Evolutionary conservation across 1,140 invertebrate genomes (phyloP), one percentile per base, ranked within the genome.

Genomic region (Dinoponera quadriceps): DNA sequence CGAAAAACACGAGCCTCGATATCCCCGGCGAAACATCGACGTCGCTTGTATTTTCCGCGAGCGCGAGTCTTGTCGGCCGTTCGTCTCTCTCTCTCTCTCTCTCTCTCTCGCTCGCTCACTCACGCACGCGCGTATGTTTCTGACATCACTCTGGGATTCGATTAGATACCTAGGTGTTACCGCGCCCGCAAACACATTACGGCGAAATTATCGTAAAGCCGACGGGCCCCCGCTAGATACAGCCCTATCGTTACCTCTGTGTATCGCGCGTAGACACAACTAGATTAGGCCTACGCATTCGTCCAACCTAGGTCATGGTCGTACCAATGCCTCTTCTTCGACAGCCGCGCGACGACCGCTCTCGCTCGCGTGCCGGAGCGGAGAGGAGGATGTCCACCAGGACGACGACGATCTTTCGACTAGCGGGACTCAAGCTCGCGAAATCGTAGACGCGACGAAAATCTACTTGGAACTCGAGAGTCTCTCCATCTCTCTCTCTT

Each of bases 181-280:
- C 3, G 38, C 72, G 60, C 72, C 73, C n/a, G 78, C 83, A 90
- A 89, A 91, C 48, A n/a, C 22, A 22, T 68, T 91, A 93, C 84
- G 54, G 27, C 84, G 62, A 89, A 92, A 89, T 92, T 92, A 92
- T 93, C 93, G 83, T 86, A 82, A 44, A 68, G 29, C 65, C 29
- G 44, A 38, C 65, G 71, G 71, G 72, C 54, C 65, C 85, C 80
- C 85, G 68, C 88, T 91, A 92, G 87, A 91, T 91, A 91, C 82
- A 90, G 71, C 69, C 84, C 89, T 92, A 92, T 92, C 89, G 71
- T 90, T 85, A 60, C 59, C 74, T 83, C 85, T 87, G 82, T 87
- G 82, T 93, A 92, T 93, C 92, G 85, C 88, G 68, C 85, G 89
- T 92, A 92, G 91, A 92, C 91, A 91, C 82, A 92, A 92, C 91